phyloP scores from a whole-genome alignment of 1,140 invertebrate species.

The Drusus annulatus region DNA sequence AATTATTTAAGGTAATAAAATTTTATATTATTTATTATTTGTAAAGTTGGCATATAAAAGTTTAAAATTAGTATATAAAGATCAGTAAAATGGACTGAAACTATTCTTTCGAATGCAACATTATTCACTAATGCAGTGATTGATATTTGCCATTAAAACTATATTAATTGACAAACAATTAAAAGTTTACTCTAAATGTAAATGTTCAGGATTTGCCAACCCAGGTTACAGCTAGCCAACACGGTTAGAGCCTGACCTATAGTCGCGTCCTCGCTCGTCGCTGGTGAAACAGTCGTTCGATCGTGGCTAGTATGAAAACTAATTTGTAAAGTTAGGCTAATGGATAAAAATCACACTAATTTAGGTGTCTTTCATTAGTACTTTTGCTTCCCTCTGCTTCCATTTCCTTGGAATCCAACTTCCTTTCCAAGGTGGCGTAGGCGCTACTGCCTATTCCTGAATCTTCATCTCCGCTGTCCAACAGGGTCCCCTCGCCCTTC shows the following conservation, averaged over 20 bases:
- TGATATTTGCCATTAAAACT: constrained; percentile 40
- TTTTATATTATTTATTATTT: constrained; percentile 36
- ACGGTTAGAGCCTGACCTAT: too few species aligned
- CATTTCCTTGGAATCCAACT: constrained; percentile 57
- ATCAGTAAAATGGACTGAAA: constrained; percentile 44
- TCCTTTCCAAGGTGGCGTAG: constrained; percentile 71
- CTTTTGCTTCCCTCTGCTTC: neutral
- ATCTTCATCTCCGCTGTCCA: constrained; percentile 75
- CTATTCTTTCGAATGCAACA: constrained; percentile 15
- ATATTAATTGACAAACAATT: constrained; percentile 47
- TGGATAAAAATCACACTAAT: constrained; percentile 41
- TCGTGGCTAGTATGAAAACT: constrained; percentile 15
- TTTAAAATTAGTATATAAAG: constrained; percentile 44
- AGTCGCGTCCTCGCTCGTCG: neutral
- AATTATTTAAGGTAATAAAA: constrained; percentile 20
- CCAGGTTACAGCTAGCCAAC: neutral
- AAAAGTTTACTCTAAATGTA: constrained; percentile 17
- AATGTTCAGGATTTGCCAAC: neutral
- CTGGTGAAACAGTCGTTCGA: neutral
- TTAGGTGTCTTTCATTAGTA: constrained; percentile 43
- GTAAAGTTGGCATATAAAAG: constrained; percentile 44
- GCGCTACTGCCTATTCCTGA: constrained; percentile 74
- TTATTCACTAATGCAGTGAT: constrained; percentile 3
- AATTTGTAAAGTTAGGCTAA: constrained; percentile 26
- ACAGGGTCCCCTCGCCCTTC: constrained; percentile 72